Percentiles rank a stretch among this genome's conserved stretches.
These are phyloP conservation scores for Petrocephalus microphthalmus DNA, from an alignment of 2,113 vertebrate genomes.

Conservation along the genomic window DNA sequence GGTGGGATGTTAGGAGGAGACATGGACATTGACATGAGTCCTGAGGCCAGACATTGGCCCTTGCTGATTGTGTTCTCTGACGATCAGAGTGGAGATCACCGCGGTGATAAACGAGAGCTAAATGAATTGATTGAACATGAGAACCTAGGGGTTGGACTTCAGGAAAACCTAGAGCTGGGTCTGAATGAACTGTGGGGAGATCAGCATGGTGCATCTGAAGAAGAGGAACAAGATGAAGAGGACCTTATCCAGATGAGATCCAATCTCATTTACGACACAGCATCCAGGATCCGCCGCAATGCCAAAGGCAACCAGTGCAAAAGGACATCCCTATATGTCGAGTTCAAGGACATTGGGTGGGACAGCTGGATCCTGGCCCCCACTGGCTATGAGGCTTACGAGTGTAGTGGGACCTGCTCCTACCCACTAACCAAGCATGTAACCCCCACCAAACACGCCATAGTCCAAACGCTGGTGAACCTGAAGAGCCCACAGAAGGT, in stretches of 20 bases:
- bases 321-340: conserved; percentile 81
- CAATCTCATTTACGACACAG: conserved; percentile 89
- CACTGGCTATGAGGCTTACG: conserved; percentile 81
- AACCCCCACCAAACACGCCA: conserved; percentile 91
- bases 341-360: conserved; percentile 98
- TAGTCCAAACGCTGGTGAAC: conserved; percentile 84
- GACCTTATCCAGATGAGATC: conserved; percentile 89
- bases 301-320: conserved; percentile 94
- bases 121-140: conserved; percentile 90
- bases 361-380: conserved; percentile 97
- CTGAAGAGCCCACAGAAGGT: conserved; percentile 87
- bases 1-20: conserved; percentile 51
- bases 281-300: conserved; percentile 82
- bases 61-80: conserved; percentile 91
- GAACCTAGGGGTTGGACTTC: conserved; percentile 53
- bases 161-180: conserved; percentile 55
- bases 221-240: conserved; percentile 70
- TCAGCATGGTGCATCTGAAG: conserved; percentile 38
- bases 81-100: conserved; percentile 79
- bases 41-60: conserved; percentile 79
- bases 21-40: conserved; percentile 79
- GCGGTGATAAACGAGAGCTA: conserved; percentile 77
- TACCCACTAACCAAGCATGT: conserved; percentile 88
- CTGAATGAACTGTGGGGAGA: conserved; percentile 47
- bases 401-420: conserved; percentile 80